Evolutionary conservation across 2,888 invertebrate genomes (phyloP).

Genomic region (Neoscelio sp.): DNA sequence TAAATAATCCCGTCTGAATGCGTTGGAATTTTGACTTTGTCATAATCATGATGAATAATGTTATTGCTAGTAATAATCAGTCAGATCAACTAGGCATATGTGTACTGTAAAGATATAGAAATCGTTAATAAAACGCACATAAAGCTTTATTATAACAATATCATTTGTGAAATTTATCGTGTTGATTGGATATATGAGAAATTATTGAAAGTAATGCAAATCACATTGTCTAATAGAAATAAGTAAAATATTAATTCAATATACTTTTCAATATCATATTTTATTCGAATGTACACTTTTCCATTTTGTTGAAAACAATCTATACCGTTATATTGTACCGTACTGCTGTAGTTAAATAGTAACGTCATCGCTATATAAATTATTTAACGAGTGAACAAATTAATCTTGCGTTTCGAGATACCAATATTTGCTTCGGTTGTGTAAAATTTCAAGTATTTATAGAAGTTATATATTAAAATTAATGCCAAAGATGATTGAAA

Average conservation of each 20-base stretch:
- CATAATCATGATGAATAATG: slow-evolving; percentile 44
- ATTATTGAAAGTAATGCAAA: neutral
- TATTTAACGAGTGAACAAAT: slow-evolving; percentile 31
- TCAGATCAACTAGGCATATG: slow-evolving; percentile 58
- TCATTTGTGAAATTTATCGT: slow-evolving; percentile 22
- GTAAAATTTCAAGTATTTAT: slow-evolving; percentile 33
- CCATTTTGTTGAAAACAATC: too few relatives aligned
- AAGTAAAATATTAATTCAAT: too few relatives aligned
- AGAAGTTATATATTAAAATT: slow-evolving; percentile 37
- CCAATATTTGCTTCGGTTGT: slow-evolving; percentile 26
- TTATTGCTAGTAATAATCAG: slow-evolving; percentile 61
- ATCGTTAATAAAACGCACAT: slow-evolving; percentile 59
- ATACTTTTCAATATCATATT: too few relatives aligned
- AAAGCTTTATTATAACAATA: slow-evolving; percentile 47
- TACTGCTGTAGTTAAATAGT: slow-evolving; percentile 11
- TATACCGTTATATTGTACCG: neutral
- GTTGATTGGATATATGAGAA: slow-evolving; percentile 13
- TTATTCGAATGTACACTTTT: too few relatives aligned
- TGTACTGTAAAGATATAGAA: slow-evolving; percentile 53
- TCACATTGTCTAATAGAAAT: slow-evolving; percentile 3
- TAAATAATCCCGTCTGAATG: too few relatives aligned
- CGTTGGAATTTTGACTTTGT: slow-evolving; percentile 51
- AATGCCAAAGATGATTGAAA: slow-evolving; percentile 56
- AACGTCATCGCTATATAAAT: slow-evolving; percentile 19
- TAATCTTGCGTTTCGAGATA: slow-evolving; percentile 9